These are phyloP conservation scores for Macrophya annulata DNA, from an alignment of 2,888 invertebrate species.

Conservation along the genomic window DNA sequence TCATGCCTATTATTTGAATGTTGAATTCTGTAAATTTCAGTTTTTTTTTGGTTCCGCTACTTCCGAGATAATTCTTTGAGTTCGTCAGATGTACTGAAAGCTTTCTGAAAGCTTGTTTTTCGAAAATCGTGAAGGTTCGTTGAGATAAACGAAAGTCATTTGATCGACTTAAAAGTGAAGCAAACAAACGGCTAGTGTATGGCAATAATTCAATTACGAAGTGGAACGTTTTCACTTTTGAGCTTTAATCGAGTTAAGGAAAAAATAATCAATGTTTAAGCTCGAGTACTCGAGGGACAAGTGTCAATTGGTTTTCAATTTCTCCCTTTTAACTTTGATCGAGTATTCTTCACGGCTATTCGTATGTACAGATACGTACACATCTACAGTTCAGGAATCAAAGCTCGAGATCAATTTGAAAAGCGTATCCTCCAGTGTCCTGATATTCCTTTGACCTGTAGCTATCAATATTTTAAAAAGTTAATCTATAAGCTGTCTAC, in stretches of 20 bases:
- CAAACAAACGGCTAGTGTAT: neutral
- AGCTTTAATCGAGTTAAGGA: neutral
- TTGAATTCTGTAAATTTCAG: too few relatives aligned
- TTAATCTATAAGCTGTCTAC: neutral
- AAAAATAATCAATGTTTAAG: constrained; percentile 5
- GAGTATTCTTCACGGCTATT: constrained; percentile 1
- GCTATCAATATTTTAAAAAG: constrained; percentile 3
- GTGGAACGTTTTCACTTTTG: neutral
- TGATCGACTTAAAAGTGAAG: neutral
- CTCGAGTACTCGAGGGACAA: constrained; percentile 9
- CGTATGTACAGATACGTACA: neutral
- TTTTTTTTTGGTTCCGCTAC: too few relatives aligned
- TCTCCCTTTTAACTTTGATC: constrained; percentile 25
- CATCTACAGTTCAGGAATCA: neutral
- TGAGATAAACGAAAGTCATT: too few relatives aligned
- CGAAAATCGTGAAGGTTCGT: too few relatives aligned
- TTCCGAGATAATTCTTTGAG: too few relatives aligned
- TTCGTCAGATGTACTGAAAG: too few relatives aligned
- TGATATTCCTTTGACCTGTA: neutral
- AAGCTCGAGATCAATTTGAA: constrained; percentile 6
- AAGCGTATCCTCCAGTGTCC: neutral
- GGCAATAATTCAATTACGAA: neutral
- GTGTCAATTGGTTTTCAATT: constrained; percentile 20
- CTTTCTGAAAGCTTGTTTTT: too few relatives aligned
- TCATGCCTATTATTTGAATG: too few relatives aligned